Evolutionary conservation across 2,888 invertebrate species (phyloP).

Genomic region (Chydorus sphaericus): DNA sequence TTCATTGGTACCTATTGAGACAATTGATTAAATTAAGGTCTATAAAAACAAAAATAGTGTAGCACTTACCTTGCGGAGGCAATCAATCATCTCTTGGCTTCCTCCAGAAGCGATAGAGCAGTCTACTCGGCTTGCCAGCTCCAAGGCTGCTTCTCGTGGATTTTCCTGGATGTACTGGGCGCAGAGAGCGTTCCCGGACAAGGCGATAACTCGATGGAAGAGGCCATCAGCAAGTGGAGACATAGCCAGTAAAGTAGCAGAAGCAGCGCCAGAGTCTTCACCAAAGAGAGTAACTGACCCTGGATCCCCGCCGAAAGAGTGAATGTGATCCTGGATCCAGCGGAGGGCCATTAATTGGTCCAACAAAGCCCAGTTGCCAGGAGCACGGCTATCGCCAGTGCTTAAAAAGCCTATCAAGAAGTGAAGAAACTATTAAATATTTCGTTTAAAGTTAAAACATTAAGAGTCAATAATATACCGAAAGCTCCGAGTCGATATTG

Average conservation of each 20-base stretch:
- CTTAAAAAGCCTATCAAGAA: constrained; percentile 20
- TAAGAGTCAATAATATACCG: constrained; percentile 18
- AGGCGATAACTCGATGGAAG: constrained; percentile 22
- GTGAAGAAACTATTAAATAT: background rate
- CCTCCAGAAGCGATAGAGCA: constrained; percentile 19
- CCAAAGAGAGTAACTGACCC: constrained; percentile 16
- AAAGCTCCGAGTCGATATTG: constrained; percentile 22
- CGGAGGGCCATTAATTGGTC: constrained; percentile 22
- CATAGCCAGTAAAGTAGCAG: constrained; percentile 21
- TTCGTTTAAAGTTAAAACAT: background rate
- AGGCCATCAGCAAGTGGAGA: constrained; percentile 22
- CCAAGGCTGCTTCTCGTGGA: constrained; percentile 22
- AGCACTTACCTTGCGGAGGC: constrained; percentile 20
- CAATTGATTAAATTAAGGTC: background rate
- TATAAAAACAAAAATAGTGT: background rate
- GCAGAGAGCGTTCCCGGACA: constrained; percentile 22
- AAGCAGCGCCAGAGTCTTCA: constrained; percentile 21
- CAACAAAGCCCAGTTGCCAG: constrained; percentile 22
- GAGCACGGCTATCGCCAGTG: constrained; percentile 19
- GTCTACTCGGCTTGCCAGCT: constrained; percentile 21
- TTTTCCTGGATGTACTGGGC: constrained; percentile 22
- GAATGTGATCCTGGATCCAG: constrained; percentile 22
- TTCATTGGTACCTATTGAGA: constrained; percentile 17
- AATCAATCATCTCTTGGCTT: constrained; percentile 19
- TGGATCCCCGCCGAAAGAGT: constrained; percentile 21